phyloP scores from a whole-genome alignment of 2,113 vertebrate species.

The Pyxicephalus adspersus region DNA sequence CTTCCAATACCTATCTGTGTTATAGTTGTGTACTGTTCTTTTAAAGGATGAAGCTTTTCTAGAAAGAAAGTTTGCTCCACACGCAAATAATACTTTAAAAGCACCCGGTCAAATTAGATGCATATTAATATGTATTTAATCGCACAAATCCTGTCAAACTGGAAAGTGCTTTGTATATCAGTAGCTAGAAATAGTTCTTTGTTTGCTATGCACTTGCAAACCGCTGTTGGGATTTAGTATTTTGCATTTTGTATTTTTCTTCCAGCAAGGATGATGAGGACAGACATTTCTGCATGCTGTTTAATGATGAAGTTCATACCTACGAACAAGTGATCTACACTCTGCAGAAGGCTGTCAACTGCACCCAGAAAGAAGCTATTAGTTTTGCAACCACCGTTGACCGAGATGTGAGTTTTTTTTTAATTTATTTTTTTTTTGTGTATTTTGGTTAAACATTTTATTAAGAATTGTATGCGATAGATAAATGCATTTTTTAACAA shows the following conservation, averaged over 20 bases:
- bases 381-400: conserved; percentile 96
- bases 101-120: not conserved
- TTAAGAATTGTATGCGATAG: not conserved
- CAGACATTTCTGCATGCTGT: conserved; percentile 96
- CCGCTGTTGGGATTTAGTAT: too few species aligned
- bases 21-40: too few species aligned
- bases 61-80: too few species aligned
- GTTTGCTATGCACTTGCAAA: too few species aligned
- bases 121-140: too few species aligned
- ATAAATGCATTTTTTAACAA: not conserved
- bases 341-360: conserved; percentile 95
- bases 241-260: conserved; percentile 12
- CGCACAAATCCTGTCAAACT: too few species aligned
- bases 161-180: too few species aligned
- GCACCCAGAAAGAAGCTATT: conserved; percentile 94
- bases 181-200: too few species aligned
- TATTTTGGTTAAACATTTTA: too few species aligned
- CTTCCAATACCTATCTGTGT: too few species aligned
- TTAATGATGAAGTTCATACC: conserved; percentile 98
- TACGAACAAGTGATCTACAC: conserved; percentile 99
- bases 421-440: not conserved
- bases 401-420: conserved; percentile 85
- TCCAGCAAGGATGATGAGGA: conserved; percentile 84
- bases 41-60: too few species aligned
- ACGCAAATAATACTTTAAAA: too few species aligned